phyloP scores from a whole-genome alignment of 2,797 vertebrate species.

The Benthosema pterotum region DNA sequence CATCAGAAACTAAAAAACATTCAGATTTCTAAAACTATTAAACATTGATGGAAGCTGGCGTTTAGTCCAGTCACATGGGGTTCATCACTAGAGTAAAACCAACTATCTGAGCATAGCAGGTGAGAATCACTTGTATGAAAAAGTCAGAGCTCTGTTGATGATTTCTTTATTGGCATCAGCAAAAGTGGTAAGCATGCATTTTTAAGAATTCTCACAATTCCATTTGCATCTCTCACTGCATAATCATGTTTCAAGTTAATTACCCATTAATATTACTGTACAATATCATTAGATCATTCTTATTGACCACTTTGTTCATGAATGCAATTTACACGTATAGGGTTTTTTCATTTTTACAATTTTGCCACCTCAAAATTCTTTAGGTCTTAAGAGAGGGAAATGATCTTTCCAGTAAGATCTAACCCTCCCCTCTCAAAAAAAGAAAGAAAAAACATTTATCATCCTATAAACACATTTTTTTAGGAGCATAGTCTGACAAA shows the following conservation, averaged over 20 bases:
- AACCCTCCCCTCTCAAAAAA: slow-evolving; percentile 22
- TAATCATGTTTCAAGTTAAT: slow-evolving; percentile 45
- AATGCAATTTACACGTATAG: slow-evolving; percentile 50
- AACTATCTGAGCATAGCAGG: too few relatives aligned
- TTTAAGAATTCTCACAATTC: slow-evolving; percentile 56
- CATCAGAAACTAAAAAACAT: too few relatives aligned
- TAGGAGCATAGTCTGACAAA: slow-evolving; percentile 47
- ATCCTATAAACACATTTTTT: slow-evolving; percentile 52
- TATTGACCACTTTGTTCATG: slow-evolving; percentile 55
- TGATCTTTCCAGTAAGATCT: slow-evolving; percentile 36
- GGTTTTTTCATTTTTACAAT: slow-evolving; percentile 38
- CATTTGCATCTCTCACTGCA: slow-evolving; percentile 59
- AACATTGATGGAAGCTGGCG: too few relatives aligned
- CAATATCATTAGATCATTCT: slow-evolving; percentile 53
- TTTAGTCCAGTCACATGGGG: too few relatives aligned
- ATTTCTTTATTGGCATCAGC: slow-evolving; percentile 85
- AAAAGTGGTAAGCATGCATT: slow-evolving; percentile 82
- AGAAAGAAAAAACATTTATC: slow-evolving; percentile 40
- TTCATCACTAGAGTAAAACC: too few relatives aligned
- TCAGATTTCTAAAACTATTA: too few relatives aligned
- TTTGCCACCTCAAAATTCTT: slow-evolving; percentile 51
- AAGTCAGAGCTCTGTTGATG: slow-evolving; percentile 44
- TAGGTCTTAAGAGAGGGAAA: slow-evolving; percentile 50
- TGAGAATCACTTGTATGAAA: not conserved
- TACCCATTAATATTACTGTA: slow-evolving; percentile 45